These are phyloP conservation scores for Myripristis jacobus DNA, from an alignment of 2,797 vertebrate genomes.

Conservation along the genomic window DNA sequence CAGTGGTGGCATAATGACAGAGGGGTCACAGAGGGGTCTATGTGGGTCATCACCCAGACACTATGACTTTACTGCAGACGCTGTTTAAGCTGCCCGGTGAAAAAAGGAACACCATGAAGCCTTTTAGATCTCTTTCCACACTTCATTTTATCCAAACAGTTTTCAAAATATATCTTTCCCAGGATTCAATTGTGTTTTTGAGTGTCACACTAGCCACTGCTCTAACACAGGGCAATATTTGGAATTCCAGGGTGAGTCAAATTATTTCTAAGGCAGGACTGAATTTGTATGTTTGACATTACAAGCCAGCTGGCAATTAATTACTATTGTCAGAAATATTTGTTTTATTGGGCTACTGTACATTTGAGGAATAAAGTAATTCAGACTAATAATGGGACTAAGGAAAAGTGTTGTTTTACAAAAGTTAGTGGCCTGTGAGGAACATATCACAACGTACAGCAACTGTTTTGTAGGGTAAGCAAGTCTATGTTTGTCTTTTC, in stretches of 20 bases:
- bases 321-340: too few species aligned
- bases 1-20: background rate
- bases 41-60: conserved; percentile 39
- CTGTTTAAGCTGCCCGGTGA: conserved; percentile 18
- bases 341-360: too few species aligned
- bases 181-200: background rate
- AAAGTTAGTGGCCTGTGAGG: background rate
- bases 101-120: background rate
- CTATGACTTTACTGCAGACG: background rate
- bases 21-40: conserved; percentile 38
- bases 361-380: background rate
- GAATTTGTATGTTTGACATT: background rate
- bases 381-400: background rate
- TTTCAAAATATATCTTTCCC: conserved; percentile 6
- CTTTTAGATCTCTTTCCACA: conserved; percentile 8
- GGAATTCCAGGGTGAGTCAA: background rate
- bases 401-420: background rate
- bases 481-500: background rate
- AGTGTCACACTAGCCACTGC: background rate
- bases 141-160: conserved; percentile 17
- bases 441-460: background rate
- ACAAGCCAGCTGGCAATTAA: background rate
- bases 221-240: background rate
- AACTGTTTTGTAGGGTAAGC: background rate
- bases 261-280: background rate